Percentiles rank a stretch among this genome's conserved stretches.
These are phyloP conservation scores for Scaptomyza reducta DNA, from an alignment of 2,888 invertebrate species.

Conservation along the genomic window DNA sequence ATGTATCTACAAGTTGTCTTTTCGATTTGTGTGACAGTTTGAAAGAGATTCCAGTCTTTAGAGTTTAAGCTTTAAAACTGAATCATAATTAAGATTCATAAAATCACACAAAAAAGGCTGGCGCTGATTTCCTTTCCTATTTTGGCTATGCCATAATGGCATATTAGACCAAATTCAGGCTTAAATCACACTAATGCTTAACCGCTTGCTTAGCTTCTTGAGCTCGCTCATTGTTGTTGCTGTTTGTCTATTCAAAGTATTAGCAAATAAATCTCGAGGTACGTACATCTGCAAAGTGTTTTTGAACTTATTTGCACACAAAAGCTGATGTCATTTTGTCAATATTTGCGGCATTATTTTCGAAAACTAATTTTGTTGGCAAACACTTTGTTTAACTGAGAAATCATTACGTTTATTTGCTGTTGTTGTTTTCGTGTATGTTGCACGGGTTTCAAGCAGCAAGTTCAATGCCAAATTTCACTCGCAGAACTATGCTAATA, in stretches of 20 bases:
- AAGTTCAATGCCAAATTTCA: conserved; percentile 68
- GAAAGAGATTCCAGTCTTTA: too few species aligned
- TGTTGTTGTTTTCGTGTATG: conserved; percentile 8
- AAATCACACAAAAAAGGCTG: neutral
- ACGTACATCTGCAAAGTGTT: conserved; percentile 26
- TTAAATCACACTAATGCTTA: conserved; percentile 2
- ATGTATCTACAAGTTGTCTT: conserved; percentile 2
- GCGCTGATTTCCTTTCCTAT: neutral
- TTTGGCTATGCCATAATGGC: conserved; percentile 27
- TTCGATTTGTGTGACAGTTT: neutral
- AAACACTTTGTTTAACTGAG: conserved; percentile 55
- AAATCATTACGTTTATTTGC: conserved; percentile 32
- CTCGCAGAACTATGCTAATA: conserved; percentile 30
- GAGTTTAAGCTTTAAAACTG: too few species aligned
- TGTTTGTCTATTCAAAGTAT: conserved; percentile 40
- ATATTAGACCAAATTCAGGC: conserved; percentile 32
- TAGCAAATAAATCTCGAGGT: conserved; percentile 39
- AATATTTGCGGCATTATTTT: conserved; percentile 66
- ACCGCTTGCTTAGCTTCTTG: conserved; percentile 39
- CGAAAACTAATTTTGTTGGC: conserved; percentile 65
- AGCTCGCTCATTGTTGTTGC: conserved; percentile 18
- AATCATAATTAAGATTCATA: neutral
- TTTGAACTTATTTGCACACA: conserved; percentile 25
- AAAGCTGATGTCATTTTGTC: conserved; percentile 68
- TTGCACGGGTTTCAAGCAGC: conserved; percentile 34